These are phyloP conservation scores for Lottia scabra DNA, from an alignment of 2,888 invertebrate genomes.

Conservation along the genomic window DNA sequence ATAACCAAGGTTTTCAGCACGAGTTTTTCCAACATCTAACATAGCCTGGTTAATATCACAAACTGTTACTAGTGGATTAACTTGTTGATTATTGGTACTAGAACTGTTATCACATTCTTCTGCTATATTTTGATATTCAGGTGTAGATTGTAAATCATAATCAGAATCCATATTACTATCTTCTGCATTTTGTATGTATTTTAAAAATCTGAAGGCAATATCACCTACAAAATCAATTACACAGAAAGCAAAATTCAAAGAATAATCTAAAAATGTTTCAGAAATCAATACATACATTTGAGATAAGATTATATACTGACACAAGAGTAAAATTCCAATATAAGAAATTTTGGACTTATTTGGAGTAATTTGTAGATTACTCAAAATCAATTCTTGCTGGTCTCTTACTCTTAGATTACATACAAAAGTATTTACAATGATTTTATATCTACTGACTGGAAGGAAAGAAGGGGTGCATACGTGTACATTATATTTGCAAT, in stretches of 20 bases:
- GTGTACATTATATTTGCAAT: neutral
- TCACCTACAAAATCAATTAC: slow-evolving; percentile 87
- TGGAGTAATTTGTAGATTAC: no score
- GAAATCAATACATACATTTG: no score
- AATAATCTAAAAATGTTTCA: no score
- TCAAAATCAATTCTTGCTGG: no score
- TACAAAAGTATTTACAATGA: no score
- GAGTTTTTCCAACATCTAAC: slow-evolving; percentile 88
- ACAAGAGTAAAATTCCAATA: neutral
- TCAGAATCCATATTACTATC: slow-evolving; percentile 37
- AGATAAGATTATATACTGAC: no score
- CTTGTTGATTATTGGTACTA: neutral
- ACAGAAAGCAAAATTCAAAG: no score
- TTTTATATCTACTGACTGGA: no score
- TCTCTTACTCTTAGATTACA: no score
- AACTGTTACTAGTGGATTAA: slow-evolving; percentile 68
- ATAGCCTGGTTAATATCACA: slow-evolving; percentile 92
- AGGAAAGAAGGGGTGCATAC: neutral
- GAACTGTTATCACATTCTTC: slow-evolving; percentile 25
- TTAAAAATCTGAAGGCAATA: slow-evolving; percentile 87
- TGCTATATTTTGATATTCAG: slow-evolving; percentile 11
- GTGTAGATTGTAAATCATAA: slow-evolving; percentile 23
- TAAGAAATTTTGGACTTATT: no score
- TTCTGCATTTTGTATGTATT: slow-evolving; percentile 53
- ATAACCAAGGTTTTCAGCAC: slow-evolving; percentile 77